Percentiles rank a stretch among this genome's conserved stretches.
phyloP scores from a whole-genome alignment of 2,888 invertebrate species.

The Cheilosia scutellata region DNA sequence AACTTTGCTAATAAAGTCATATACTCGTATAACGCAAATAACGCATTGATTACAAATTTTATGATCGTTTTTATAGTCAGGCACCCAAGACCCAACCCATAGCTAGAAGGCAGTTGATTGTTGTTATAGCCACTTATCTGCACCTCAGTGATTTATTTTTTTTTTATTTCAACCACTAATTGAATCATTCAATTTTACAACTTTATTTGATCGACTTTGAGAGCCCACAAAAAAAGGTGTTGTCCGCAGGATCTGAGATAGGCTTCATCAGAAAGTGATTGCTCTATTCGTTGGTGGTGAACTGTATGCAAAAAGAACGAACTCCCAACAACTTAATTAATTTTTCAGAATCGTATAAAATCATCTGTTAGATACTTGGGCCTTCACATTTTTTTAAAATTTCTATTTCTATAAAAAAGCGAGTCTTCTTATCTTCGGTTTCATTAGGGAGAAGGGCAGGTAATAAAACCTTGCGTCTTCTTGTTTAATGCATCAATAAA shows the following conservation, averaged over 20 bases:
- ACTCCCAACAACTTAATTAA: constrained; percentile 4
- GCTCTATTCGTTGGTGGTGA: too few relatives aligned
- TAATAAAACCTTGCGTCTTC: constrained; percentile 40
- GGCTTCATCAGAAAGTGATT: background rate
- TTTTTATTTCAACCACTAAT: constrained; percentile 1
- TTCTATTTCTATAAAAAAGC: constrained; percentile 39
- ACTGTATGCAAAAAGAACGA: background rate
- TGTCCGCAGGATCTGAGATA: constrained; percentile 2
- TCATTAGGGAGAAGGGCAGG: constrained; percentile 13
- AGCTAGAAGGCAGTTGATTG: background rate
- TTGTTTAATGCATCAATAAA: constrained; percentile 61
- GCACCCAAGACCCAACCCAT: background rate
- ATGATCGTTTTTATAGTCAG: background rate
- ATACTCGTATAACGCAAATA: background rate
- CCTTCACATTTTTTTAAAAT: background rate
- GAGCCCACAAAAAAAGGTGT: background rate
- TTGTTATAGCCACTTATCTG: background rate
- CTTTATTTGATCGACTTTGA: background rate
- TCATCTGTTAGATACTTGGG: constrained; percentile 24
- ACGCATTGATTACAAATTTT: background rate
- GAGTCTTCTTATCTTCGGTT: constrained; percentile 16
- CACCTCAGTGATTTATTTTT: background rate
- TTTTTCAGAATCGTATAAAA: background rate
- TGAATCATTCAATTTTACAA: constrained; percentile 14
- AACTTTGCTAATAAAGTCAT: too few relatives aligned